Percentiles rank a stretch among this genome's conserved stretches.
Evolutionary conservation across 2,113 vertebrate species (phyloP).

Genomic region (Myrmophylax atrothorax): DNA sequence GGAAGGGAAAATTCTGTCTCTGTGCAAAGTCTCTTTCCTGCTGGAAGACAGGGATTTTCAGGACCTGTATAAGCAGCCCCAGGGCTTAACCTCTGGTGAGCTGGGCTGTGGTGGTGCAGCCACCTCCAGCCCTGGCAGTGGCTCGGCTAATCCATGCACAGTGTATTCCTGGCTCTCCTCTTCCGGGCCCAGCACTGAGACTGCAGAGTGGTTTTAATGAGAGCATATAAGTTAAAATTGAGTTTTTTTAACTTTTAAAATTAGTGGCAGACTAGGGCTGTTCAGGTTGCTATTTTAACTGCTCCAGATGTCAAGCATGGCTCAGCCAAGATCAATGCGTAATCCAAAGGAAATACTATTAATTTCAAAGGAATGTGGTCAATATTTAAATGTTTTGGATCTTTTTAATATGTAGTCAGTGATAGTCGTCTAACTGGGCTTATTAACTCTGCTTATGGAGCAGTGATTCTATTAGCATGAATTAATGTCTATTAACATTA

Average conservation of each 20-base stretch:
- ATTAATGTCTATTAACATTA: slow-evolving; percentile 50
- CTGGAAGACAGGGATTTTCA: neutral
- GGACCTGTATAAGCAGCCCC: neutral
- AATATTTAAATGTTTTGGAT: slow-evolving; percentile 32
- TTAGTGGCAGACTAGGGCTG: slow-evolving; percentile 13
- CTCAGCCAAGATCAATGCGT: slow-evolving; percentile 33
- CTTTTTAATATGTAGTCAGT: neutral
- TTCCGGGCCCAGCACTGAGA: neutral
- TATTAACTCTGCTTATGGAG: slow-evolving; percentile 45
- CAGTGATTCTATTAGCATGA: slow-evolving; percentile 35
- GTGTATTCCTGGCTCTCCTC: neutral
- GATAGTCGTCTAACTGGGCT: slow-evolving; percentile 38
- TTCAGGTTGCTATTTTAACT: slow-evolving; percentile 56
- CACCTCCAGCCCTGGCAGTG: neutral
- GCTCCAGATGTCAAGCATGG: slow-evolving; percentile 37
- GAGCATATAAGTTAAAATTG: neutral
- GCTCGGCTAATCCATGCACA: neutral
- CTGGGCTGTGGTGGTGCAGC: fast-evolving
- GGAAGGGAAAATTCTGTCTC: neutral
- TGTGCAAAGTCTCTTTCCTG: neutral
- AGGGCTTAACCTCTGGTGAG: fast-evolving
- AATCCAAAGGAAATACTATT: slow-evolving; percentile 65
- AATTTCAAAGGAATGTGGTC: slow-evolving; percentile 64
- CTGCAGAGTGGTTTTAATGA: neutral
- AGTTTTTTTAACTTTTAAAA: neutral